Percentiles rank a stretch among this genome's conserved stretches.
Evolutionary conservation across 2,113 vertebrate species (phyloP).

Genomic region (Cebidichthys violaceus): DNA sequence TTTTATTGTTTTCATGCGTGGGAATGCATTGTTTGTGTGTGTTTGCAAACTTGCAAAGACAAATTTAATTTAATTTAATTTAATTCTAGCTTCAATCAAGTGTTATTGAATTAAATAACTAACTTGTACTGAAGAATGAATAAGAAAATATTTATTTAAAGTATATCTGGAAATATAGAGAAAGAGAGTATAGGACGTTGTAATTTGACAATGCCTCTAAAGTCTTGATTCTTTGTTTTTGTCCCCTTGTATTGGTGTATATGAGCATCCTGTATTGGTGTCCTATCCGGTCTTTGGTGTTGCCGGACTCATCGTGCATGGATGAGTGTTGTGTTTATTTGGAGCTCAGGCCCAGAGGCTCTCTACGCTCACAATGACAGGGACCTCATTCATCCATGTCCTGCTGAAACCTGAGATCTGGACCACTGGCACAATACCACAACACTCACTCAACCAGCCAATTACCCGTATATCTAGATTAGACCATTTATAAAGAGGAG

Average conservation of each 20-base stretch:
- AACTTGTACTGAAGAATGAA: background rate
- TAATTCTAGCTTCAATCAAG: background rate
- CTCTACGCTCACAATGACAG: conserved; percentile 49
- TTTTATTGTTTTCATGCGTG: background rate
- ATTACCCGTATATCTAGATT: conserved; percentile 60
- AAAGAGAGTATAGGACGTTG: background rate
- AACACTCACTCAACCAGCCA: conserved; percentile 50
- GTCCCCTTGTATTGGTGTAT: background rate
- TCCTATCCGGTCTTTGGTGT: background rate
- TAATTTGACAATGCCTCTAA: background rate
- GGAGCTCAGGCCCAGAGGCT: conserved; percentile 31
- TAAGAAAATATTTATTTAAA: background rate
- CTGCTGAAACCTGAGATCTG: conserved; percentile 47
- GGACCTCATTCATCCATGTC: conserved; percentile 55
- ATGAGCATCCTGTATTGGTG: conserved; percentile 17
- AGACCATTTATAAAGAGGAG: conserved; percentile 50
- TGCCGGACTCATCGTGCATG: conserved; percentile 2
- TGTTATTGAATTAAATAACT: background rate
- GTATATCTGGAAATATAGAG: background rate
- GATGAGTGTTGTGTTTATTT: conserved; percentile 44
- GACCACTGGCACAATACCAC: conserved; percentile 41
- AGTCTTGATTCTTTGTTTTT: background rate
- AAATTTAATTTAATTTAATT: background rate
- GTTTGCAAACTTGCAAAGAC: background rate
- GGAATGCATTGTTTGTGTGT: background rate